Conservation (phyloP, 2,113 vertebrate genomes). For the Menidia beryllina region DNA sequence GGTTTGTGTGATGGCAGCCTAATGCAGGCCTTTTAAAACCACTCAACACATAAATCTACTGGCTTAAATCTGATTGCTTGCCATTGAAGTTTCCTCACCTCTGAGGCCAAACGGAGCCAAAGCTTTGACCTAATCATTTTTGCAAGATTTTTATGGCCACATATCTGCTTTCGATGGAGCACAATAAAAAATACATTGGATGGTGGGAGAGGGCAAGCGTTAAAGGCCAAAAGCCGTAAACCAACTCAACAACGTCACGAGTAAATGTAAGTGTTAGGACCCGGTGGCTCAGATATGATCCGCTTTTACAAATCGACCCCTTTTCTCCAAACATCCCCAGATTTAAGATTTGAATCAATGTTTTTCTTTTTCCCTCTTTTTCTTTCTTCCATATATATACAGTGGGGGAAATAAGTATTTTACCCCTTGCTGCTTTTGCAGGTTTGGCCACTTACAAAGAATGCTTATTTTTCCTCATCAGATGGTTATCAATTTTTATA, state of each 20-base stretch:
- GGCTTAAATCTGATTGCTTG: conserved; percentile 67
- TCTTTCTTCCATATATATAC: too few relatives aligned
- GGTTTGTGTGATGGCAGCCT: conserved; percentile 41
- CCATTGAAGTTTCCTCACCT: conserved; percentile 54
- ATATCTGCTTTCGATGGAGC: conserved; percentile 39
- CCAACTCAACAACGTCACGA: conserved; percentile 2
- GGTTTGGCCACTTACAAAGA: too few relatives aligned
- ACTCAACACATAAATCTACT: conserved; percentile 50
- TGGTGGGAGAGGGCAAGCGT: not conserved
- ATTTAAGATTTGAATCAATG: too few relatives aligned
- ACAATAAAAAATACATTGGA: conserved; percentile 20
- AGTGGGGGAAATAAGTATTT: too few relatives aligned
- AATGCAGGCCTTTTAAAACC: conserved; percentile 69
- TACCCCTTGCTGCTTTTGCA: too few relatives aligned
- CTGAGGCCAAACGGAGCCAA: conserved; percentile 24
- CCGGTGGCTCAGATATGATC: not conserved
- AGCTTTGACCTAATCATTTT: conserved; percentile 49
- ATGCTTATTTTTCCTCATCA: too few relatives aligned
- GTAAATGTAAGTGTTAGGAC: not conserved
- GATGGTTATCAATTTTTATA: too few relatives aligned
- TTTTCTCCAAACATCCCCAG: too few relatives aligned
- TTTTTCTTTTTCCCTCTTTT: not conserved
- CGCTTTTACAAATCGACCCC: not conserved
- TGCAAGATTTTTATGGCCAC: conserved; percentile 48
- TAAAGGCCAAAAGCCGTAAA: conserved; percentile 33